Base-by-base conservation (phyloP, 2,888 invertebrate species). In the Plutella xylostella region DNA sequence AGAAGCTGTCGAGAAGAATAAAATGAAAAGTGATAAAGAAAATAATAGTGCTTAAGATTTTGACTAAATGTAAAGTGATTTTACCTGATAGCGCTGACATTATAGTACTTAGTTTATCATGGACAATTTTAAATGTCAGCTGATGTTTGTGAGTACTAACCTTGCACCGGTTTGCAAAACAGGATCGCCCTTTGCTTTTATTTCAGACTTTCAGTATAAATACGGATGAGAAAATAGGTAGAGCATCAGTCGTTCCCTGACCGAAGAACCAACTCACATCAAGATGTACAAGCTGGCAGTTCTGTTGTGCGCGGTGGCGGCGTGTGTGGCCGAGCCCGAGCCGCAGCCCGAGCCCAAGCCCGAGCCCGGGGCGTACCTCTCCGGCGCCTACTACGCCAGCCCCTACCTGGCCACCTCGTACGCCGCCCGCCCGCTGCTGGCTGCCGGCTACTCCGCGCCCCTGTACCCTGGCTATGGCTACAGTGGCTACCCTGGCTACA, bases 291-390 rank as follows among this genome's bases (percentile, higher is more conserved):
- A 62, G 57, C 52, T 63, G 68, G 68, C 72, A 65, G 73, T 72
- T 54, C 70, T 84, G 72, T 77, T 70, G 60, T 76, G 75, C 63
- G 65, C 85, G 50, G 58, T 82, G 51, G 73, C 79, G 58, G 56
- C 84, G n/a, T n/a, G n/a, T 50, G 67, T 65, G 49, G 82, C 84
- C 55, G 57, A 59, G 41, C 63, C 62, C 1, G 19, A 31, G 11
- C 19, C n/a, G 11, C 22, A 3, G 6, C 12, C n/a, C 14, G n/a
- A n/a, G n/a, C n/a, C 12, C 18, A 9, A 11, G n/a, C 18, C 19
- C 14, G 20, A 33, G 4, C 56, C 88, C 72, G 54, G 64, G 50
- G 78, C 67, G 14, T 33, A 14, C 15, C 12, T 4, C 7, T 33
- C 15, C 14, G 12, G n/a, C 7, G 7, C 7, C 12, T n/a, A 3